Evolutionary conservation across 2,113 vertebrate species (phyloP), one percentile per base, ranked within the genome.

Genomic region (Tylochromis polylepis): DNA sequence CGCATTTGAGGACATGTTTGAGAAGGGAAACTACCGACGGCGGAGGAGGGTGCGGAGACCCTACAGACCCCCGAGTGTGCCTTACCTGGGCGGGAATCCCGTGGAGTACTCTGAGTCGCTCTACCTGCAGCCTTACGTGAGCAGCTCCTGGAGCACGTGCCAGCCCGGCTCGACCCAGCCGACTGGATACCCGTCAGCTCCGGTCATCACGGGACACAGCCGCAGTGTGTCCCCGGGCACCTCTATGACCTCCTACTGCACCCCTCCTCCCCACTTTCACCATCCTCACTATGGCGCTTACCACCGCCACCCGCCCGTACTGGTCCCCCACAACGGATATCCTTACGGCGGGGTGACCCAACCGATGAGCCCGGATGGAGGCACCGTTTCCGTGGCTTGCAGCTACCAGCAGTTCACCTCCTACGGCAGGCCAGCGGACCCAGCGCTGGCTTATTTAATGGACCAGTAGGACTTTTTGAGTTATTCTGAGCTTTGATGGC

Each of bases 1-100:
- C 1, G 94, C 96, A 0, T 97, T 95, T 82, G 95, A 93, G 2
- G 95, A 96, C 85, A 96, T 96, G 96, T 97, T 97, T 78, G 96
- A 97, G 56, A 91, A 81, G 36, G 97, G 97, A 1, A 96, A 97
- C 67, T 97, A 95, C 91, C 93, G 93, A 36, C 94, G 97, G 7
- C 86, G 96, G 46, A 95, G 95, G 83, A 82, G 96, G 22, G 90
- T 93, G 81, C 92, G 91, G 85, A 94, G 94, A 85, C 80, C 94
- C 5, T 91, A 81, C 82, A 70, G 57, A 81, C 75, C 91, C 3
- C 57, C 92, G 0, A 24, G 87, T 18, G 79, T 78, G 14, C 86
- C 95, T 3, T 95, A 87, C 86, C 67, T 94, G 60, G 8, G 87
- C 11, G 90, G 81, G 24, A 84, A 12, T 18, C 62, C 84, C 2